phyloP scores from a whole-genome alignment of 1,140 invertebrate species.

The Elymnias hypermnestra region DNA sequence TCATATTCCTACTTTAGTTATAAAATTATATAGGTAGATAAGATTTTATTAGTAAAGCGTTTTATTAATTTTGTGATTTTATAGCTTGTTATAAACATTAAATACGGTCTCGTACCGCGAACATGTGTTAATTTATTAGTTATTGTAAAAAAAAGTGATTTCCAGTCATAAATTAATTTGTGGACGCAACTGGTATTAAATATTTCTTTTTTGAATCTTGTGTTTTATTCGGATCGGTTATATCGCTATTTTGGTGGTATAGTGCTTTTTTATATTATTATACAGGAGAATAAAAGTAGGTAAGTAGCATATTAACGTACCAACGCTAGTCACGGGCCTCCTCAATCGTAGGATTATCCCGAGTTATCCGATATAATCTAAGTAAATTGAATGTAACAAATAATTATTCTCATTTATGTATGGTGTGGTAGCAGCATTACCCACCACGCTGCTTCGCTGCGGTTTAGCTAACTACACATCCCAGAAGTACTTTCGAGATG shows the following conservation, averaged over 20 bases:
- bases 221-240: conserved; percentile 22
- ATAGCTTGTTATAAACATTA: conserved; percentile 26
- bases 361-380: too few relatives aligned
- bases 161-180: conserved; percentile 28
- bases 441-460: too few relatives aligned
- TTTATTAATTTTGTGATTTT: conserved; percentile 31
- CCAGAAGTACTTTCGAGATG: too few relatives aligned
- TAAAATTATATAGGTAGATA: conserved; percentile 15
- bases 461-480: too few relatives aligned
- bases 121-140: conserved; percentile 17
- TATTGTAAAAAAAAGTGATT: conserved; percentile 13
- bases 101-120: conserved; percentile 16
- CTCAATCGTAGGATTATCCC: too few relatives aligned
- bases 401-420: too few relatives aligned
- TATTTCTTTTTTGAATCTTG: conserved; percentile 17
- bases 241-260: not conserved
- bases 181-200: conserved; percentile 30
- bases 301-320: too few relatives aligned
- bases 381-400: too few relatives aligned
- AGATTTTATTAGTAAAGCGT: conserved; percentile 16
- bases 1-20: conserved; percentile 11
- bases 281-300: too few relatives aligned
- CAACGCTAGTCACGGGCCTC: too few relatives aligned
- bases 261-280: too few relatives aligned
- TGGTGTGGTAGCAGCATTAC: too few relatives aligned